A percentile compares a stretch with the other conserved stretches of the same genome.
phyloP scores from a whole-genome alignment of 2,888 invertebrate species.

The Eristalinus sepulchralis region DNA sequence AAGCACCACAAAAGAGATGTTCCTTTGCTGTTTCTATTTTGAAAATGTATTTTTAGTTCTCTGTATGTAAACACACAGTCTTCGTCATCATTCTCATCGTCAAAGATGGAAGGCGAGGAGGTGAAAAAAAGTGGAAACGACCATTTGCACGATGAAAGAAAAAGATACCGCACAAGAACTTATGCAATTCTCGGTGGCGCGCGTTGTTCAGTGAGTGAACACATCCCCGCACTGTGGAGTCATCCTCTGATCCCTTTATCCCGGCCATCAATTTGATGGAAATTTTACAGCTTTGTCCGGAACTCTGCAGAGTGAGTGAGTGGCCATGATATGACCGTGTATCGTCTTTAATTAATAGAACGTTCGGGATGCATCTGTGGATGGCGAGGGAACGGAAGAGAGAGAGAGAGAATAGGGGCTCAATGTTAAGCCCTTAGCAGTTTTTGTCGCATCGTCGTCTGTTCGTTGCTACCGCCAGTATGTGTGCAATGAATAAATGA shows the following conservation, averaged over 20 bases:
- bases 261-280: constrained; percentile 51
- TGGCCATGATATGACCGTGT: constrained; percentile 18
- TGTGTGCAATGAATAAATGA: constrained; percentile 59
- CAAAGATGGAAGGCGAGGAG: not conserved
- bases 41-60: constrained; percentile 57
- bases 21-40: constrained; percentile 51
- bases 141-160: not conserved
- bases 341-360: constrained; percentile 53
- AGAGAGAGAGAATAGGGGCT: not conserved
- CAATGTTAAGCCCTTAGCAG: constrained; percentile 40
- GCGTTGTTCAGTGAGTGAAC: constrained; percentile 6
- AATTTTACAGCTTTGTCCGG: constrained; percentile 52
- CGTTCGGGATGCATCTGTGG: constrained; percentile 11
- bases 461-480: constrained; percentile 10
- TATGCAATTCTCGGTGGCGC: constrained; percentile 56
- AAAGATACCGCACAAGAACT: constrained; percentile 55
- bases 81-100: constrained; percentile 2
- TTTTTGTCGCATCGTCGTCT: constrained; percentile 35
- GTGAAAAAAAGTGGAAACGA: not conserved
- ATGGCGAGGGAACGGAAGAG: not conserved
- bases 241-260: constrained; percentile 10
- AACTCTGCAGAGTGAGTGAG: constrained; percentile 3
- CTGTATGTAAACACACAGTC: constrained; percentile 53
- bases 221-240: constrained; percentile 20
- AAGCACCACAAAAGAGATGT: constrained; percentile 30